These are phyloP conservation scores for Glyptemys insculpta DNA, from an alignment of 2,797 vertebrate species.

Conservation along the genomic window DNA sequence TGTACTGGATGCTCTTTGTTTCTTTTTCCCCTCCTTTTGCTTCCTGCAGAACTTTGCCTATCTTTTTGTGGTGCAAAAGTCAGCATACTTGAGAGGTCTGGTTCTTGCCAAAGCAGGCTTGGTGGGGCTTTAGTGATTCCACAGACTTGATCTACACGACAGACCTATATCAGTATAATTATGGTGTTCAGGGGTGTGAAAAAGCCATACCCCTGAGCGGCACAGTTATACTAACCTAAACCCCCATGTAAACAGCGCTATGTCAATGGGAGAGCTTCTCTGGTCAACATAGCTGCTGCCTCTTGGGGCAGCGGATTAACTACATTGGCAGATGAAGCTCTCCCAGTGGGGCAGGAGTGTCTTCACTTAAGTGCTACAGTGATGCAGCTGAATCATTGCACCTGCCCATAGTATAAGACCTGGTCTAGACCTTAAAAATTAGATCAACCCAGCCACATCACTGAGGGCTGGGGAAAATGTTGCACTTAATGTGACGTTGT, in stretches of 20 bases:
- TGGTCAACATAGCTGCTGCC: not conserved
- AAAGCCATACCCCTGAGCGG: not conserved
- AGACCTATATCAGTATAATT: not conserved
- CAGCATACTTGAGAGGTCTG: fast-evolving
- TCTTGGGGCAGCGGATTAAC: not conserved
- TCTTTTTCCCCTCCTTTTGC: not conserved
- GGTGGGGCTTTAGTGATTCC: not conserved
- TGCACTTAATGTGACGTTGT: no score
- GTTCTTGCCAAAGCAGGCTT: not conserved
- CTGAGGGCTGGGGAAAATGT: no score
- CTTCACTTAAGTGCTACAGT: no score
- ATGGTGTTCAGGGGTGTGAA: not conserved
- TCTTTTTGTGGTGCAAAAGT: not conserved
- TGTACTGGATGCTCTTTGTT: not conserved
- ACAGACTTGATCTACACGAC: not conserved
- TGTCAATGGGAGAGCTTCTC: not conserved
- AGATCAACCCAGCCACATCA: no score
- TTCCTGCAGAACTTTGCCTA: not conserved
- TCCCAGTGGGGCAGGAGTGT: no score
- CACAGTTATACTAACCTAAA: not conserved
- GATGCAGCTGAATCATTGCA: no score
- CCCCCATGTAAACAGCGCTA: not conserved
- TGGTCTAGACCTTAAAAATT: no score
- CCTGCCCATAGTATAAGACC: no score
- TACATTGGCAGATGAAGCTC: no score